Percentiles rank a stretch among this genome's conserved stretches.
Conservation (phyloP, 2,888 invertebrate genomes). For the Andrena bicolor region DNA sequence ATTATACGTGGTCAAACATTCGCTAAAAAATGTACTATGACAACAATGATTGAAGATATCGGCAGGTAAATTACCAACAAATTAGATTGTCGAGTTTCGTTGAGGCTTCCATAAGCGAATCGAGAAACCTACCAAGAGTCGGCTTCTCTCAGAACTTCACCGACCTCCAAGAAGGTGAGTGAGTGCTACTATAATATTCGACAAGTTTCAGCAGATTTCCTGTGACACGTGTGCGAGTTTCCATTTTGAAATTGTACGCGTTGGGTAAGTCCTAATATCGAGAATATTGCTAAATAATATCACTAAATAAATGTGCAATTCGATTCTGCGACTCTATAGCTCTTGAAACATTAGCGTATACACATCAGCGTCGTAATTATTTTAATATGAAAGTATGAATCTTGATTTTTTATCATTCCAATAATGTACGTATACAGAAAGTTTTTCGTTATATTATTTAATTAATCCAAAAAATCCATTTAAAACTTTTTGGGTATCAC, state of each 20-base stretch:
- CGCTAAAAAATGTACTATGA: constrained; percentile 42
- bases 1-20: constrained; percentile 16
- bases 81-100: constrained; percentile 79
- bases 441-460: too few species aligned
- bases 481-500: too few species aligned
- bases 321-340: constrained; percentile 8
- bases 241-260: background rate
- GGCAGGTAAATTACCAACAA: constrained; percentile 73
- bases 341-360: too few species aligned
- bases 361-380: too few species aligned
- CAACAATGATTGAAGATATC: constrained; percentile 67
- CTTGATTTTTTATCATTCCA: too few species aligned
- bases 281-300: background rate
- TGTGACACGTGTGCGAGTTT: constrained; percentile 39
- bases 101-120: constrained; percentile 83
- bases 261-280: constrained; percentile 40
- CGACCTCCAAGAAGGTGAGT: constrained; percentile 75
- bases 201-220: constrained; percentile 17
- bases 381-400: too few species aligned
- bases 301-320: background rate
- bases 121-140: constrained; percentile 81
- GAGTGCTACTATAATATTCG: constrained; percentile 29
- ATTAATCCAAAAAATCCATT: too few species aligned
- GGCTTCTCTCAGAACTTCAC: constrained; percentile 76
- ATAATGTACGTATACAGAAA: too few species aligned